phyloP scores from a whole-genome alignment of 2,113 vertebrate genomes.

The Argyrosomus japonicus region DNA sequence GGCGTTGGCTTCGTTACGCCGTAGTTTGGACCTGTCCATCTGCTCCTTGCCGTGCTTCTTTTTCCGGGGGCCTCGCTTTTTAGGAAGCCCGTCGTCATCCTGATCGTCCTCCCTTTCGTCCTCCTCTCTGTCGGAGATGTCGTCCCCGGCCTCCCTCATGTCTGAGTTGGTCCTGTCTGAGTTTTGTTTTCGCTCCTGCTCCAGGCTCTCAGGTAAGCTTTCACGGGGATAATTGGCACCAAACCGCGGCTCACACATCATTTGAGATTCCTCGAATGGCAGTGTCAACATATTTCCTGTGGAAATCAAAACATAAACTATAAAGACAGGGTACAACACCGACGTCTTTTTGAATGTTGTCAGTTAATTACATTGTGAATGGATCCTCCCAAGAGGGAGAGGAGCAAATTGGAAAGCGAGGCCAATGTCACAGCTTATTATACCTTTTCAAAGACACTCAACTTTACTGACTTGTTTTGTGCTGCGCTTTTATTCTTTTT shows the following conservation, averaged over 20 bases:
- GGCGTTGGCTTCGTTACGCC: conserved; percentile 95
- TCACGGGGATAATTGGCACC: conserved; percentile 94
- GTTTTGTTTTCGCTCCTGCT: conserved; percentile 80
- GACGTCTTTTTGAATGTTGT: conserved; percentile 59
- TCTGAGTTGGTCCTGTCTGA: conserved; percentile 86
- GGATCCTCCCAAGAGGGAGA: conserved; percentile 59
- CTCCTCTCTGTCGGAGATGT: conserved; percentile 91
- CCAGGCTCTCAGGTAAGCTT: conserved; percentile 89
- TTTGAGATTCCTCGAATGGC: conserved; percentile 96
- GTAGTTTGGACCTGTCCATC: conserved; percentile 91
- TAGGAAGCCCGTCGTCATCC: conserved; percentile 90
- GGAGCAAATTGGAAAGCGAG: conserved; percentile 55
- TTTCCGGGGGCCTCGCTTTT: conserved; percentile 93
- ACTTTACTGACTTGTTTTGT: conserved; percentile 37
- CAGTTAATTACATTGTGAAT: conserved; percentile 66
- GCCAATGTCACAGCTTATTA: conserved; percentile 62
- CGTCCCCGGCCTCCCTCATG: conserved; percentile 88
- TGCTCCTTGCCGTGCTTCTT: conserved; percentile 90
- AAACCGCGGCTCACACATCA: conserved; percentile 94
- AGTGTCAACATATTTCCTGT: conserved; percentile 96
- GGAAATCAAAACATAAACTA: conserved; percentile 63
- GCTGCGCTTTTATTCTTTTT: not conserved
- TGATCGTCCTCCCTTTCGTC: conserved; percentile 91
- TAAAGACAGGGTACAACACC: conserved; percentile 23
- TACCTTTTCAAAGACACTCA: conserved; percentile 49